Percentiles rank a stretch among this genome's conserved stretches.
Conservation (phyloP, 1,140 invertebrate genomes). For the Bombus soroeensis region DNA sequence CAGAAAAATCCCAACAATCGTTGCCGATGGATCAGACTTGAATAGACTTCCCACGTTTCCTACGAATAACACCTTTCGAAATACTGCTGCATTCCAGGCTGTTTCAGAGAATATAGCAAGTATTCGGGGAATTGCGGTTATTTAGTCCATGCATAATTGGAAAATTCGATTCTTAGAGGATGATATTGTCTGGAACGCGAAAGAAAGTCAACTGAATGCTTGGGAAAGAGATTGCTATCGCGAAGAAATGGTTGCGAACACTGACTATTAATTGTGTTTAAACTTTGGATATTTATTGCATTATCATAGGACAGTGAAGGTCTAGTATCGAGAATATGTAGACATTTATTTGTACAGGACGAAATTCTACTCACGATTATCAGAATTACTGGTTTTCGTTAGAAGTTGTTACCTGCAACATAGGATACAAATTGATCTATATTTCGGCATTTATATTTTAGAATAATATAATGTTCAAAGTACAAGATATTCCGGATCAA, state of each 20-base stretch:
- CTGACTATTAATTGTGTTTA: background rate
- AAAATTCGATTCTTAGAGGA: background rate
- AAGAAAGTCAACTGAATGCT: background rate
- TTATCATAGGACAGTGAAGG: no score
- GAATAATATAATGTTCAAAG: no score
- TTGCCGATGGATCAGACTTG: constrained; percentile 41
- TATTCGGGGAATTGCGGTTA: background rate
- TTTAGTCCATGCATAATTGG: background rate
- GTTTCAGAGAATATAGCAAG: constrained; percentile 1
- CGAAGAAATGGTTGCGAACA: background rate
- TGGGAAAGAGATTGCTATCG: background rate
- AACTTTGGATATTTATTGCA: background rate
- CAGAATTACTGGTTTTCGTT: no score
- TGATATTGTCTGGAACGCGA: background rate
- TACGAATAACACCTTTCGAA: constrained; percentile 13
- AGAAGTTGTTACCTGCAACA: no score
- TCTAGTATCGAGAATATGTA: no score
- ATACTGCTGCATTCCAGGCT: constrained; percentile 21
- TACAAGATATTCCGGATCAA: no score
- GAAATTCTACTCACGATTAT: no score
- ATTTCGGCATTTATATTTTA: no score
- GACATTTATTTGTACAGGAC: no score
- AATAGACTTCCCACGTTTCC: constrained; percentile 43
- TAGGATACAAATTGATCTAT: no score
- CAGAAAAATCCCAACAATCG: constrained; percentile 36